A percentile compares a stretch with the other conserved stretches of the same genome.
phyloP scores from a whole-genome alignment of 2,113 vertebrate species.

The Sebastes fasciatus region DNA sequence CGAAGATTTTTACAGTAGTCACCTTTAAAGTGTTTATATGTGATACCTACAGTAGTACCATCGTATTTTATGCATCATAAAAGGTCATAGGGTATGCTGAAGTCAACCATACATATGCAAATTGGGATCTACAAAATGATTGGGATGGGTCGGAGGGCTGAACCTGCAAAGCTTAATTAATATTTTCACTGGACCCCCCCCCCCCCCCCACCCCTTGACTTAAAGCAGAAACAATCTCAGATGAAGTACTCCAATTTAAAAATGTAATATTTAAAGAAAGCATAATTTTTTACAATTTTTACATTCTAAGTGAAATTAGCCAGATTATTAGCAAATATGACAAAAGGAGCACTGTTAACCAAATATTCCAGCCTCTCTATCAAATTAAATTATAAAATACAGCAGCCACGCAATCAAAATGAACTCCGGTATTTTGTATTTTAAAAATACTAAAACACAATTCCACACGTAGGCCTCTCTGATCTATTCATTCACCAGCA shows the following conservation, averaged over 20 bases:
- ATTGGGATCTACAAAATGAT: background rate
- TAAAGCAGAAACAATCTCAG: background rate
- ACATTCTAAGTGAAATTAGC: background rate
- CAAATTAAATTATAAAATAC: background rate
- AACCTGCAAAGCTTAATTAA: background rate
- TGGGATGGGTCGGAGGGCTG: background rate
- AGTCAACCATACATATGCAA: background rate
- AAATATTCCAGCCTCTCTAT: background rate
- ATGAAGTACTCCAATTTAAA: conserved; percentile 1
- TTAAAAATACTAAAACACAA: no score
- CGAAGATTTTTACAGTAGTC: background rate
- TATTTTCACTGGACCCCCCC: background rate
- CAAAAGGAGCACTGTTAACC: background rate
- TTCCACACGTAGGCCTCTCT: no score
- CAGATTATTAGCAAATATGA: background rate
- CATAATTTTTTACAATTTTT: background rate
- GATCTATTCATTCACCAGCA: no score
- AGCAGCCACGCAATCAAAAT: background rate
- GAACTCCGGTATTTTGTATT: no score
- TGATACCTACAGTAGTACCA: conserved; percentile 1
- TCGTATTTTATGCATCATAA: background rate
- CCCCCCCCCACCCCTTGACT: no score
- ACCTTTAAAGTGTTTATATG: background rate
- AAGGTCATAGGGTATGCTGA: background rate
- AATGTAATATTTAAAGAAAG: background rate